Percentiles rank a stretch among this genome's conserved stretches.
These are phyloP conservation scores for Osmoderma eremita DNA, from an alignment of 2,888 invertebrate genomes.

Conservation along the genomic window DNA sequence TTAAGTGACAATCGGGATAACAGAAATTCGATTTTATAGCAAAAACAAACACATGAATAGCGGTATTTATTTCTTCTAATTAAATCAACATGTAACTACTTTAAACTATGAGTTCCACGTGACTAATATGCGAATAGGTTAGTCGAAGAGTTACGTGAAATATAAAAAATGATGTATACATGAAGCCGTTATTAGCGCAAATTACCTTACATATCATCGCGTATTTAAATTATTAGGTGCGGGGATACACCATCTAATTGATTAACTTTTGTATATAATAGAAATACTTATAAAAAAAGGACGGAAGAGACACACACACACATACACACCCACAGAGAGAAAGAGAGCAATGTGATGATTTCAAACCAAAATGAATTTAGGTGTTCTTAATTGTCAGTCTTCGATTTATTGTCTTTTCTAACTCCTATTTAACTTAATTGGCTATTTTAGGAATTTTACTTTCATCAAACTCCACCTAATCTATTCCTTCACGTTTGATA, in stretches of 20 bases:
- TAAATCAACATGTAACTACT: too few relatives aligned
- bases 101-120: too few relatives aligned
- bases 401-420: neutral
- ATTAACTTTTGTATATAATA: neutral
- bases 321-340: neutral
- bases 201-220: slow-evolving; percentile 9
- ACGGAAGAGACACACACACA: too few relatives aligned
- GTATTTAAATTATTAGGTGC: slow-evolving; percentile 17
- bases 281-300: too few relatives aligned
- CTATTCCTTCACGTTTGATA: neutral
- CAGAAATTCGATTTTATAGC: too few relatives aligned
- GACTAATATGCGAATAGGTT: too few relatives aligned
- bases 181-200: neutral
- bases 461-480: neutral
- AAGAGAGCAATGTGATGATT: neutral
- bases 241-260: neutral
- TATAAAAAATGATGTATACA: slow-evolving; percentile 7
- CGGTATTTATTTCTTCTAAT: too few relatives aligned
- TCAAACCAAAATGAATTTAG: neutral
- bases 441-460: too few relatives aligned
- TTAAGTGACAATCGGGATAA: too few relatives aligned
- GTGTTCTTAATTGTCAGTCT: neutral
- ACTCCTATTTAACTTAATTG: too few relatives aligned
- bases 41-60: too few relatives aligned
- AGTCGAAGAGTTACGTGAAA: too few relatives aligned